Evolutionary conservation across 2,113 vertebrate species (phyloP), one percentile per base, ranked within the genome.

Genomic region (Chitala chitala): DNA sequence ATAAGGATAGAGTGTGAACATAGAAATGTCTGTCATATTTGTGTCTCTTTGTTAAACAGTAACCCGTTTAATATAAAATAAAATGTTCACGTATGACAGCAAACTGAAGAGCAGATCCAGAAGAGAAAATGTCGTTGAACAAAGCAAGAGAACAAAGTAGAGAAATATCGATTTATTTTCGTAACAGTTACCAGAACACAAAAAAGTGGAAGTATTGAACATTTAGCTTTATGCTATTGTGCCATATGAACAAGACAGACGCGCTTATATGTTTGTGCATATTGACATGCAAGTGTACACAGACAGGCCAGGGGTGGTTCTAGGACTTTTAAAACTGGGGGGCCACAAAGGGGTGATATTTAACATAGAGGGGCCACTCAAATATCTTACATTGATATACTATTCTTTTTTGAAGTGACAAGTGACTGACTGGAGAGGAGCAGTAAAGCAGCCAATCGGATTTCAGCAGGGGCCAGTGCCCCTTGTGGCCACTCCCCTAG

Each of bases 1-100:
- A 73, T 73, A 73, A 61, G 48, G 29, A 10, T n/a, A n/a, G n/a
- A n/a, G n/a, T n/a, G n/a, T n/a, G n/a, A 29, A 48, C 48, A 48
- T 33, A 1, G 0, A 50, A 73, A 61, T 9, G 5, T 15, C n/a
- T 53, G 12, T 31, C 20, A 15, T 20, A 61, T 36, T 61, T 61
- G 13, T 8, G 33, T 29, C 26, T 33, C 53, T 50, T 69, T 69
- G 48, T 69, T 5, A 51, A 29, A 4, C 4, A n/a, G 42, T 68
- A 44, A 68, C 33, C 33, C 33, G 17, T 20, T 38, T 38, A 7
- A 68, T 68, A 42, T 38, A 24, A 66, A 44, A 66, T 48, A 48
- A n/a, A 7, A 7, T 48, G 36, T 66, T 42, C 12, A 46, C 4
- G 29, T 48, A 26, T 66, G 24, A 40, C 46, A 44, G 22, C 64